Conservation (phyloP, 2,888 invertebrate genomes). For the Masnerella sp. region DNA sequence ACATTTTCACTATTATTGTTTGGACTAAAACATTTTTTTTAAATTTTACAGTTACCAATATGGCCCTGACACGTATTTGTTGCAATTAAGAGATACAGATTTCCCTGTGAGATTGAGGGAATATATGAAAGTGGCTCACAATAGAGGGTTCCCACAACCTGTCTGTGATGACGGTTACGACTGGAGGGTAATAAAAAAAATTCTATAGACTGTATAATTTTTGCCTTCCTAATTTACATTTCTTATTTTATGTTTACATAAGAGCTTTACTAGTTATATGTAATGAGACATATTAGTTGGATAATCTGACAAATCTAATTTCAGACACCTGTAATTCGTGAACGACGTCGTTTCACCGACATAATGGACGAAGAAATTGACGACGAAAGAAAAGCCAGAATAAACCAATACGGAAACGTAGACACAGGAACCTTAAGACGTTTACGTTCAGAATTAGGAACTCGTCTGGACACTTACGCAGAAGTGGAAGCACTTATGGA, state of each 20-base stretch:
- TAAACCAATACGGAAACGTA: conserved; percentile 87
- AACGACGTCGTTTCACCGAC: conserved; percentile 93
- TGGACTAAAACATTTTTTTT: neutral
- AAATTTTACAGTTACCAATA: conserved; percentile 87
- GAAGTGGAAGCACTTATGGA: conserved; percentile 92
- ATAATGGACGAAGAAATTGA: conserved; percentile 98
- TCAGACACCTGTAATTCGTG: conserved; percentile 91
- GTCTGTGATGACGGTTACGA: conserved; percentile 85
- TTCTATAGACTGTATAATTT: too few species aligned
- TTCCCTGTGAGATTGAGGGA: conserved; percentile 96
- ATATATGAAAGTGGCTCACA: conserved; percentile 95
- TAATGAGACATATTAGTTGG: too few species aligned
- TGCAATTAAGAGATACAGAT: conserved; percentile 94
- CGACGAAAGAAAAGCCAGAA: conserved; percentile 90
- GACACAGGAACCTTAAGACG: conserved; percentile 83
- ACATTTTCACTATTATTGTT: neutral
- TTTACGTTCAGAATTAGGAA: conserved; percentile 90
- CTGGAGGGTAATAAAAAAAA: conserved; percentile 81
- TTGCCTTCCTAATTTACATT: too few species aligned
- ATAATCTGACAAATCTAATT: conserved; percentile 22
- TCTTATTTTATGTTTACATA: too few species aligned
- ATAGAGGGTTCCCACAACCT: conserved; percentile 83
- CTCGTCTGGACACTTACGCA: conserved; percentile 89
- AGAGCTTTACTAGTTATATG: too few species aligned
- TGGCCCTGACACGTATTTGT: conserved; percentile 96